Conservation (phyloP, 2,888 invertebrate species). For the Melanostoma scalare region DNA sequence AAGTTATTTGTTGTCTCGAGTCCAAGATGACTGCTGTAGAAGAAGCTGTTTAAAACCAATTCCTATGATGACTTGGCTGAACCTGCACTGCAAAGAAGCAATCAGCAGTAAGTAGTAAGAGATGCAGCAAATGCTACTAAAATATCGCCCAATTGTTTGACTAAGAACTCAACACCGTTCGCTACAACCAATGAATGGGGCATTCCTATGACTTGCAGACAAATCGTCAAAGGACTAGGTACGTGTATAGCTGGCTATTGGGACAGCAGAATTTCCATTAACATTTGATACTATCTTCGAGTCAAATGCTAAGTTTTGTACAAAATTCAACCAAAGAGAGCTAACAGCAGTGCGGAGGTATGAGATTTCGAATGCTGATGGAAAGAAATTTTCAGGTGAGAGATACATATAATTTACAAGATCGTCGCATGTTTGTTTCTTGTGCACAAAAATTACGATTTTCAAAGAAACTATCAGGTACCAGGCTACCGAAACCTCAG, state of each 20-base stretch:
- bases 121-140: slow-evolving; percentile 17
- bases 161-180: slow-evolving; percentile 56
- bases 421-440: no score
- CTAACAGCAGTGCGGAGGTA: slow-evolving; percentile 85
- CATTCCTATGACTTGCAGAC: slow-evolving; percentile 76
- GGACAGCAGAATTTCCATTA: slow-evolving; percentile 74
- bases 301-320: slow-evolving; percentile 83
- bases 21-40: slow-evolving; percentile 51
- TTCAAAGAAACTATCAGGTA: no score
- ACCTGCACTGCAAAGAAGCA: slow-evolving; percentile 76
- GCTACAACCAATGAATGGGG: slow-evolving; percentile 74
- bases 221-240: slow-evolving; percentile 77
- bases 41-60: slow-evolving; percentile 55
- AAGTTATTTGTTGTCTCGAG: slow-evolving; percentile 83
- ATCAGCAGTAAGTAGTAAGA: background rate
- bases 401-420: no score
- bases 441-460: no score
- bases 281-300: slow-evolving; percentile 79
- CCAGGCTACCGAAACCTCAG: no score
- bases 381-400: background rate
- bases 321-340: slow-evolving; percentile 86
- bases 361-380: background rate
- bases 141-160: slow-evolving; percentile 20
- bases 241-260: slow-evolving; percentile 73
- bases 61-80: slow-evolving; percentile 5